These are phyloP conservation scores for Oncorhynchus masou DNA, from an alignment of 2,113 vertebrate genomes.

Conservation along the genomic window DNA sequence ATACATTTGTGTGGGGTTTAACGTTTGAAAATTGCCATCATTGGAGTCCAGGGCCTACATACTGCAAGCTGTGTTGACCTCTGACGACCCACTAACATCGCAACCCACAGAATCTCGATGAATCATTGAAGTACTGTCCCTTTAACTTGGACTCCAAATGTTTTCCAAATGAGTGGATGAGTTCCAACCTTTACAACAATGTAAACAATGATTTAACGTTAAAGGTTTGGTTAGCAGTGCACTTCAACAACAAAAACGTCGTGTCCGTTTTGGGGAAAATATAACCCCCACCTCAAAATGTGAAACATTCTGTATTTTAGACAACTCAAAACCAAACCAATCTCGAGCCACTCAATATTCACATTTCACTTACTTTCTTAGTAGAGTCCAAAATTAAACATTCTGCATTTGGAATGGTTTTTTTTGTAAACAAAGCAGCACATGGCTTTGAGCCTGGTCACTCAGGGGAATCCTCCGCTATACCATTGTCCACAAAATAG, in stretches of 20 bases:
- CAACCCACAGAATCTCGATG: constrained; percentile 69
- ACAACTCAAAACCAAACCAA: not conserved
- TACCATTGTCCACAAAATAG: constrained; percentile 54
- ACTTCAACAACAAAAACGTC: not conserved
- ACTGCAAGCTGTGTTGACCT: constrained; percentile 32
- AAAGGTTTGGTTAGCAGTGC: too few species aligned
- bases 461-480: constrained; percentile 40
- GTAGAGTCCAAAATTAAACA: not conserved
- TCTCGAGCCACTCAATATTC: not conserved
- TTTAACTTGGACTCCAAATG: constrained; percentile 53
- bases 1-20: too few species aligned
- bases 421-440: constrained; percentile 92
- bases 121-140: constrained; percentile 53
- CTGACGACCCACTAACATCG: constrained; percentile 69
- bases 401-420: constrained; percentile 68
- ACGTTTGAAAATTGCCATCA: too few species aligned
- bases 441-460: constrained; percentile 77
- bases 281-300: constrained; percentile 49
- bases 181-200: not conserved
- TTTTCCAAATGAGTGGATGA: constrained; percentile 20
- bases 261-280: constrained; percentile 54
- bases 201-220: not conserved
- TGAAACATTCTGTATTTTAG: constrained; percentile 21
- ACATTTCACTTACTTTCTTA: constrained; percentile 49
- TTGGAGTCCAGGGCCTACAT: too few species aligned